Evolutionary conservation across 1,140 invertebrate species (phyloP), one percentile per base, ranked within the genome.

Genomic region (Leguminivora glycinivorella): DNA sequence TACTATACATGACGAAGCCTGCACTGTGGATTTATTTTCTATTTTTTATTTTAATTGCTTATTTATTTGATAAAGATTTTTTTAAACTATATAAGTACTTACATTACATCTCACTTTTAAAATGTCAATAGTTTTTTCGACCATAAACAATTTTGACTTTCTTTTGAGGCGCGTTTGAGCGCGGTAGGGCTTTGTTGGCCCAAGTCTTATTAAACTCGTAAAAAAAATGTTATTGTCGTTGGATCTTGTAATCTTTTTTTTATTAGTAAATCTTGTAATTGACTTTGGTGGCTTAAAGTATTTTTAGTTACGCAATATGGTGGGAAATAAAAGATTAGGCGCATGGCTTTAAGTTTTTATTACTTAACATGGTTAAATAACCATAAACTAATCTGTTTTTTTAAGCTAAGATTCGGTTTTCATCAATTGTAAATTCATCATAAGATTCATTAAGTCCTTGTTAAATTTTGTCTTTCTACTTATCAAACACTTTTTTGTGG

Each of bases 191-290:
- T 52, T 52, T 52, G 47, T 52, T 52, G 47, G 10, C 19, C 47
- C 47, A 52, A 52, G 19, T 52, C 47, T 52, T 52, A 19, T 52
- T 52, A 52, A 52, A 22, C 47, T 22, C 19, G 47, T 22, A 5
- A 52, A 52, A 52, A 52, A 52, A 52, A 52, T 1, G 4, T 22
- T 22, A 52, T 52, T 52, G 47, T 52, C 47, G 19, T 52, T 52
- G 47, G 47, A 52, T 52, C 47, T 52, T 52, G 47, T 52, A 52
- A 52, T 52, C n/a, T n/a, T n/a, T n/a, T n/a, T n/a, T n/a, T n/a
- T n/a, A n/a, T n/a, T n/a, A n/a, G n/a, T n/a, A n/a, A n/a, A 52
- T 52, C 47, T 52, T 52, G 47, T 52, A 52, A 52, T 52, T 52
- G 47, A 52, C 47, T 52, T 52, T 52, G 19, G 17, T 22, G 47